These are phyloP conservation scores for Campoletis sonorensis DNA, from an alignment of 1,140 invertebrate species.

Conservation along the genomic window DNA sequence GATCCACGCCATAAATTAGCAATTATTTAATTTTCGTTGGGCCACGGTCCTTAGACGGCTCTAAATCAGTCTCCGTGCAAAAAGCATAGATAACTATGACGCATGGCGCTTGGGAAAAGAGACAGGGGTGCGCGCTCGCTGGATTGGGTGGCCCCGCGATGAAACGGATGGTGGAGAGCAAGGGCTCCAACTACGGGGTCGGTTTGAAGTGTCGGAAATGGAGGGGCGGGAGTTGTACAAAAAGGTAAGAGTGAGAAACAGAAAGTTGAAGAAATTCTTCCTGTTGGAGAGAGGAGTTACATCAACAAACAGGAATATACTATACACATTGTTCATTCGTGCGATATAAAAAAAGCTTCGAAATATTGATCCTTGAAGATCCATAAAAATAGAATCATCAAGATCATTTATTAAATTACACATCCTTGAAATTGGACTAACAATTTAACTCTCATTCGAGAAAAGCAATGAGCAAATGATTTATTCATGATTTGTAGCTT, in stretches of 20 bases:
- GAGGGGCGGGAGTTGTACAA: slow-evolving; percentile 42
- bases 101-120: slow-evolving; percentile 74
- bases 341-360: not conserved
- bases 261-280: slow-evolving; percentile 32
- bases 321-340: not conserved
- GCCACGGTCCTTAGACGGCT: slow-evolving; percentile 76
- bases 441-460: not conserved
- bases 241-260: slow-evolving; percentile 37
- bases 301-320: not conserved
- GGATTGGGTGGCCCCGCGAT: slow-evolving; percentile 48
- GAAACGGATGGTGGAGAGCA: slow-evolving; percentile 54
- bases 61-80: slow-evolving; percentile 77
- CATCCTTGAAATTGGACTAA: not conserved
- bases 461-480: too few species aligned
- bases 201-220: slow-evolving; percentile 56
- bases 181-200: slow-evolving; percentile 59
- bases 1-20: slow-evolving; percentile 77
- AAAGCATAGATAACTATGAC: slow-evolving; percentile 78
- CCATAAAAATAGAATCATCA: not conserved
- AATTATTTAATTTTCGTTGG: slow-evolving; percentile 78
- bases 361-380: not conserved
- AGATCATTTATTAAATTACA: not conserved
- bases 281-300: slow-evolving; percentile 27
- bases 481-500: too few species aligned
- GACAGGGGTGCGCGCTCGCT: slow-evolving; percentile 52